Base-by-base conservation (phyloP, 2,888 invertebrate genomes). In the Caenorhabditis japonica region DNA sequence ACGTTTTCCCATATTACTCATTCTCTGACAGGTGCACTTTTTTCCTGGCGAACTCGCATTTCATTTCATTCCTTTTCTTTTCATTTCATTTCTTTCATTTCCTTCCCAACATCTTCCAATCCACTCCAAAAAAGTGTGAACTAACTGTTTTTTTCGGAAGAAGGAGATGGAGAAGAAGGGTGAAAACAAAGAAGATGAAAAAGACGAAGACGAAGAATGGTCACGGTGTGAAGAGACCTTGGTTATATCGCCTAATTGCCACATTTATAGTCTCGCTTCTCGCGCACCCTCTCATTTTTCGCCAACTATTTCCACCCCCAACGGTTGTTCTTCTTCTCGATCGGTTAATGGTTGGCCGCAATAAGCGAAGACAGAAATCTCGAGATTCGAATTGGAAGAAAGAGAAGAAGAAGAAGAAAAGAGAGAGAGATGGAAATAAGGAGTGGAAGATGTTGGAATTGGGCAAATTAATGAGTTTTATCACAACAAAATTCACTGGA, bases 181-280 rank as follows among this genome's bases (percentile, higher is more conserved):
- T 17, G 3, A 23, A 21, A 52, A 49, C 21, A 43, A 30, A 53
- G 15, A 30, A n/a, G n/a, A n/a, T n/a, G n/a, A 19, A 39, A 15
- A 15, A 21, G 7, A 13, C 3, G 30, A 39, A 52, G 23, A 19
- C 34, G 23, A 34, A 17, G 12, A 38, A 55, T 12, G 66, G 66
- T 44, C 55, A 53, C 52, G 49, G 56, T 59, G 52, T 62, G 58
- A 51, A 19, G 27, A 71, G 61, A 61, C 70, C 56, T 56, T 61
- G 61, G 56, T 58, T 43, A 56, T 60, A 60, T 60, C 53, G 52
- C 47, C 56, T 51, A 71, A 71, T 56, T 61, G 56, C 70, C 51
- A 56, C 62, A 62, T 61, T 56, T 62, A 61, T 61, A 62, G 70
- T 71, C 61, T 49, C 49, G 47, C 44, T 56, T 58, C 34, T 66